phyloP scores from a whole-genome alignment of 2,888 invertebrate species.

The Thalpophila matura region DNA sequence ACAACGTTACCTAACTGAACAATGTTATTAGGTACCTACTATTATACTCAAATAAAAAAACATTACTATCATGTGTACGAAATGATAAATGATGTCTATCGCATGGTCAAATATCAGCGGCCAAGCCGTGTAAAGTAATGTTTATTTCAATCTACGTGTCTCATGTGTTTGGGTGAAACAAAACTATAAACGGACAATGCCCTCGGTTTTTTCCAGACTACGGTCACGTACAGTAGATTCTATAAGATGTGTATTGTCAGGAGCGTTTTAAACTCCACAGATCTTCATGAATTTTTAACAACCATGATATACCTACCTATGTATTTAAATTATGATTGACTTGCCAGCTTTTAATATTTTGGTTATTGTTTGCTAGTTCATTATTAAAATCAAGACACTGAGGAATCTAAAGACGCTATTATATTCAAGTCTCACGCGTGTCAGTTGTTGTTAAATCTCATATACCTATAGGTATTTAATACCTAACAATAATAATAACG shows the following conservation, averaged over 20 bases:
- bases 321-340: background rate
- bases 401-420: background rate
- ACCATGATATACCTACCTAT: background rate
- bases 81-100: slow-evolving; percentile 13
- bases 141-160: slow-evolving; percentile 36
- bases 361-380: background rate
- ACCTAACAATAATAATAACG: too few species aligned
- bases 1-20: too few species aligned
- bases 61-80: slow-evolving; percentile 7
- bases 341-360: background rate
- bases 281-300: background rate
- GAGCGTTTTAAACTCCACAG: slow-evolving; percentile 32
- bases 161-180: slow-evolving; percentile 80
- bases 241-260: slow-evolving; percentile 50
- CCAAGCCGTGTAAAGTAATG: slow-evolving; percentile 14
- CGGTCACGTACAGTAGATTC: slow-evolving; percentile 70
- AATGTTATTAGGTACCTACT: too few species aligned
- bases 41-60: slow-evolving; percentile 11
- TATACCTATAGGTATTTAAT: too few species aligned
- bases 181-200: slow-evolving; percentile 87
- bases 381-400: background rate
- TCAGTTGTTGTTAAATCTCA: too few species aligned
- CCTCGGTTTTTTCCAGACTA: slow-evolving; percentile 82
- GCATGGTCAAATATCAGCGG: slow-evolving; percentile 18
- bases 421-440: too few species aligned